phyloP scores from a whole-genome alignment of 2,888 invertebrate species.

The Rotaria sp. region DNA sequence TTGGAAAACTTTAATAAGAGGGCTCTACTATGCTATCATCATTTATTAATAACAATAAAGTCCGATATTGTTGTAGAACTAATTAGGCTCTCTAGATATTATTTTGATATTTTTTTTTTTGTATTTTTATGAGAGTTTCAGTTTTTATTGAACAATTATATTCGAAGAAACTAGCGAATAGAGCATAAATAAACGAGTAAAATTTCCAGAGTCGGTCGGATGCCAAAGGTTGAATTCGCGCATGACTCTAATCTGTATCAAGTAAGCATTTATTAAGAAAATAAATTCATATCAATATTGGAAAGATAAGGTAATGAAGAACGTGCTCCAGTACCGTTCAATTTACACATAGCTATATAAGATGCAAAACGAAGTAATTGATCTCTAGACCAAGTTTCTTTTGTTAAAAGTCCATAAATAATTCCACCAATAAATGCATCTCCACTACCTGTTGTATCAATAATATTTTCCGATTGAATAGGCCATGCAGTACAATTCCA shows the following conservation, averaged over 20 bases:
- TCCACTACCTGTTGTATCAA: not conserved
- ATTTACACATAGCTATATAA: constrained; percentile 19
- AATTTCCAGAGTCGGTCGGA: no score
- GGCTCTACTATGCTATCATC: no score
- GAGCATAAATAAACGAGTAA: no score
- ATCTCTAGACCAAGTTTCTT: not conserved
- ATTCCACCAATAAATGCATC: constrained; percentile 28
- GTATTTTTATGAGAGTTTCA: no score
- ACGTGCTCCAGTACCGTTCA: constrained; percentile 22
- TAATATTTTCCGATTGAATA: not conserved
- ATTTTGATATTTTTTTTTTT: no score
- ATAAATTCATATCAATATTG: not conserved
- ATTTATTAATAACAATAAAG: no score
- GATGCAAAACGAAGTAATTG: not conserved
- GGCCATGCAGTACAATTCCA: not conserved
- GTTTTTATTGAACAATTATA: no score
- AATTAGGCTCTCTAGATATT: no score
- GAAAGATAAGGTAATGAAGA: not conserved
- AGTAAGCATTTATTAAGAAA: not conserved
- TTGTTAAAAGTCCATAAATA: not conserved
- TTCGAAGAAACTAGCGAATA: no score
- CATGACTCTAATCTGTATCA: not conserved
- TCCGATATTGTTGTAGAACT: no score
- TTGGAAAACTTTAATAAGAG: no score
- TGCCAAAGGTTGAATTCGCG: no score